A percentile compares a stretch with the other conserved stretches of the same genome.
phyloP scores from a whole-genome alignment of 2,888 invertebrate species.

The Chironomus tentans region DNA sequence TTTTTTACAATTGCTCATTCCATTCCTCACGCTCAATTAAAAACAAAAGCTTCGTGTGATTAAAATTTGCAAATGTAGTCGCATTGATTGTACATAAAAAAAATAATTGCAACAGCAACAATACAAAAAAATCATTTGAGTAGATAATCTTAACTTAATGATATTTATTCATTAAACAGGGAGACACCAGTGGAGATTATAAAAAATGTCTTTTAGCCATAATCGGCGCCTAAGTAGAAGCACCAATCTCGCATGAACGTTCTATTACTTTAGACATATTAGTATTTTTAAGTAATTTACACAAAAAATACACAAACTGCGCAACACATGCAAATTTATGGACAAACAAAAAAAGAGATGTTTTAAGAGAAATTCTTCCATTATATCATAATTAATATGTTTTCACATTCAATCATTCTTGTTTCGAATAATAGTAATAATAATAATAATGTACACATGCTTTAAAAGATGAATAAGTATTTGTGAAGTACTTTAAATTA shows the following conservation, averaged over 20 bases:
- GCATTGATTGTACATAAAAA: too few species aligned
- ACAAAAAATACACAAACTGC: not conserved
- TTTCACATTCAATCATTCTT: not conserved
- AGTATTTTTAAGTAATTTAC: not conserved
- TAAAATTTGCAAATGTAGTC: too few species aligned
- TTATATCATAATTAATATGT: not conserved
- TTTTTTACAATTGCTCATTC: too few species aligned
- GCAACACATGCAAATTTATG: not conserved
- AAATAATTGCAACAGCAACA: not conserved
- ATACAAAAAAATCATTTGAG: not conserved
- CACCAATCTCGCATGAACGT: slow-evolving; percentile 32
- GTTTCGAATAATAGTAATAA: not conserved
- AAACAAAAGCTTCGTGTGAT: too few species aligned
- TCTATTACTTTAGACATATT: not conserved
- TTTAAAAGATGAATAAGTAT: not conserved
- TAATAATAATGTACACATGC: too few species aligned
- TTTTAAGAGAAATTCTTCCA: not conserved
- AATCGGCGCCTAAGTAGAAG: slow-evolving; percentile 44
- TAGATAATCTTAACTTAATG: not conserved
- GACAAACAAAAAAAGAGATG: not conserved
- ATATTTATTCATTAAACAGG: slow-evolving; percentile 49
- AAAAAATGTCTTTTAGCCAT: slow-evolving; percentile 80
- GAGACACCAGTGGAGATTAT: slow-evolving; percentile 89
- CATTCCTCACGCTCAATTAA: too few species aligned
- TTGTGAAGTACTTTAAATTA: not conserved